phyloP scores from a whole-genome alignment of 37 sponge, comb jelly and placozoan species.

The Bolinopsis microptera region DNA sequence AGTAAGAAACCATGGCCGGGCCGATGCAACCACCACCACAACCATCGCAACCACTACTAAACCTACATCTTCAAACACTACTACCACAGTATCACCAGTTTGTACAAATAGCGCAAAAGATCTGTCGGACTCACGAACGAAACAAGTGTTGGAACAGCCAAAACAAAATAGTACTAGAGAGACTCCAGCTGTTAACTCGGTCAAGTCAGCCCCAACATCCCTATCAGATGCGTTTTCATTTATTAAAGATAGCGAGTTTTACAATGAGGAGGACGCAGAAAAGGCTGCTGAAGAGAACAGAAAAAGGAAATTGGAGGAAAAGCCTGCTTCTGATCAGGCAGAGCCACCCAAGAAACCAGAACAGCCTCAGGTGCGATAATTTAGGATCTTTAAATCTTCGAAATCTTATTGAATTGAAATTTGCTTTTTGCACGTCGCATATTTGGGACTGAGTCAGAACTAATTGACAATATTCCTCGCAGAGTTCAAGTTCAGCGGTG shows the following conservation, averaged over 20 bases:
- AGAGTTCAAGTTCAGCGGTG: neutral
- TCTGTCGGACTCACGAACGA: neutral
- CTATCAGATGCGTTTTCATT: slow-evolving; percentile 13
- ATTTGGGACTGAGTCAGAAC: neutral
- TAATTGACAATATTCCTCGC: neutral
- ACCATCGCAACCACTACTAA: neutral
- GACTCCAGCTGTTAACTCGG: too few relatives aligned
- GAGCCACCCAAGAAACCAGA: neutral
- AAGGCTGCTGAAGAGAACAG: neutral
- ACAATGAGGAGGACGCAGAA: neutral
- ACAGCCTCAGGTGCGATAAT: neutral
- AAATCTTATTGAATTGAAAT: neutral
- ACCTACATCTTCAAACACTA: neutral
- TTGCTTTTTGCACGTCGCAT: neutral
- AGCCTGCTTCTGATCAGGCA: neutral
- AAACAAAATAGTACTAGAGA: too few relatives aligned
- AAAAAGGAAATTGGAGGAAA: neutral
- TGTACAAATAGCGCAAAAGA: neutral
- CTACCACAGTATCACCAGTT: neutral
- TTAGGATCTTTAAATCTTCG: neutral
- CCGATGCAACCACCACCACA: neutral
- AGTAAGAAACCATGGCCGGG: neutral
- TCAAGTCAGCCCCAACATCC: neutral
- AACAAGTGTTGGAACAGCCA: too few relatives aligned
- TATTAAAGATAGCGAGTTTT: neutral